Base-by-base conservation (phyloP, 1,140 invertebrate species). In the Macrobrachium rosenbergii region DNA sequence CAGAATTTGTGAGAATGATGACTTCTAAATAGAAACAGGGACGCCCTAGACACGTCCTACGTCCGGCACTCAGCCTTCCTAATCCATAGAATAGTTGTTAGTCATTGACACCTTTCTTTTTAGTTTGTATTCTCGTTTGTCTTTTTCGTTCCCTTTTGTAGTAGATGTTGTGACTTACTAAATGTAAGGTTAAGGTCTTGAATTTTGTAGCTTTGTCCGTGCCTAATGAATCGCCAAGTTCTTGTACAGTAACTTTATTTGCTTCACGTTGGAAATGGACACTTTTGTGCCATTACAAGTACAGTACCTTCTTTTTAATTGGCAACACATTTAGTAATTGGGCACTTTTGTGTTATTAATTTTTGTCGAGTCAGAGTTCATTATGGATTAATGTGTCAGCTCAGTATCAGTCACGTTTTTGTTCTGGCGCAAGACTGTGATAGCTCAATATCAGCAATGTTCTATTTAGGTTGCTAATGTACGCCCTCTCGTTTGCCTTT, bases 1-100 rank as follows among this genome's bases (percentile, higher is more conserved):
- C 86, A 87, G 86, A 87, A 59, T 87, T 87, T 78, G 86, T 87
- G 79, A 82, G 86, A 87, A 87, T 87, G 86, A 87, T 87, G 86
- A 87, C 86, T 79, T 87, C 86, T 76, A 82, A 82, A 72, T 87
- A 87, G 79, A 19, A 73, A 58, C 77, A 72, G 77, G 28, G 59
- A 19, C 69, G 73, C 60, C 79, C 83, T 76, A n/a, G 37, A 28
- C 80, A 63, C 78, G n/a, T 21, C 80, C 69, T 58, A 60, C 69
- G 79, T 59, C 86, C 72, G 85, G 82, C 79, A 64, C 79, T 82
- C 79, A 64, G n/a, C 86, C 79, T 81, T 81, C 78, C 58, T 87
- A 87, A 82, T 63, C 59, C 72, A 77, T 82, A 75, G 58, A 52
- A 76, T 77, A 87, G 78, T 80, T 82, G 86, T 87, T 87, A 87